Evolutionary conservation across 1,140 invertebrate genomes (phyloP).

Genomic region (Paramacrobiotus metropolitanus): DNA sequence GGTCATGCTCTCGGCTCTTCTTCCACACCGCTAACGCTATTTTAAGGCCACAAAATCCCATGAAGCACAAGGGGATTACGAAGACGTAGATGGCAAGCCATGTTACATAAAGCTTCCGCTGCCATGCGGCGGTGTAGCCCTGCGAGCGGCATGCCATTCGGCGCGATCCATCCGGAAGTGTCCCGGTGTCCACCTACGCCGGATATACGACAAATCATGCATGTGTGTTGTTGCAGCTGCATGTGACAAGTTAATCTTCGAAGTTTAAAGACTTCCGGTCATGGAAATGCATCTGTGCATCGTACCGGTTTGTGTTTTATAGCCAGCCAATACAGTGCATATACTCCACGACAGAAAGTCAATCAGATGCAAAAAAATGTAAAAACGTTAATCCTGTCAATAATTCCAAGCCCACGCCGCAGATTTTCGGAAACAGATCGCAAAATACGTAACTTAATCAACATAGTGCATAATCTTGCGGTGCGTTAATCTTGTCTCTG

Average conservation of each 20-base stretch:
- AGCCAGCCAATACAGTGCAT: too few species aligned
- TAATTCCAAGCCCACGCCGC: too few species aligned
- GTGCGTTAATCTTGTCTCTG: too few species aligned
- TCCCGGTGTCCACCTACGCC: constrained; percentile 14
- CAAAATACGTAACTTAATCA: too few species aligned
- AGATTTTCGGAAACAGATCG: too few species aligned
- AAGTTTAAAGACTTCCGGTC: background rate
- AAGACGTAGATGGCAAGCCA: constrained; percentile 24
- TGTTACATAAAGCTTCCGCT: constrained; percentile 24
- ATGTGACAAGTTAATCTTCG: background rate
- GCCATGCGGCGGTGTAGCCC: constrained; percentile 26
- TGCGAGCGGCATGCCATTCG: constrained; percentile 18
- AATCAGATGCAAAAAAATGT: too few species aligned
- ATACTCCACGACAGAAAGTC: too few species aligned
- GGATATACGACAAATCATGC: background rate
- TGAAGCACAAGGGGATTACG: constrained; percentile 22
- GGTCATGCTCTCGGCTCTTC: background rate
- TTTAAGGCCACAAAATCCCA: constrained; percentile 25
- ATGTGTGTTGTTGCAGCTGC: too few species aligned
- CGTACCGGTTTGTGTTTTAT: too few species aligned
- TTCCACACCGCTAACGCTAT: constrained; percentile 24
- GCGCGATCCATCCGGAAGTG: constrained; percentile 14
- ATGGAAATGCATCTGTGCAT: too few species aligned
- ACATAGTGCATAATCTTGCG: too few species aligned
- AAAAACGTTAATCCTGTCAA: too few species aligned